Percentiles rank a stretch among this genome's conserved stretches.
phyloP scores from a whole-genome alignment of 2,113 vertebrate genomes.

The Pogona vitticeps region DNA sequence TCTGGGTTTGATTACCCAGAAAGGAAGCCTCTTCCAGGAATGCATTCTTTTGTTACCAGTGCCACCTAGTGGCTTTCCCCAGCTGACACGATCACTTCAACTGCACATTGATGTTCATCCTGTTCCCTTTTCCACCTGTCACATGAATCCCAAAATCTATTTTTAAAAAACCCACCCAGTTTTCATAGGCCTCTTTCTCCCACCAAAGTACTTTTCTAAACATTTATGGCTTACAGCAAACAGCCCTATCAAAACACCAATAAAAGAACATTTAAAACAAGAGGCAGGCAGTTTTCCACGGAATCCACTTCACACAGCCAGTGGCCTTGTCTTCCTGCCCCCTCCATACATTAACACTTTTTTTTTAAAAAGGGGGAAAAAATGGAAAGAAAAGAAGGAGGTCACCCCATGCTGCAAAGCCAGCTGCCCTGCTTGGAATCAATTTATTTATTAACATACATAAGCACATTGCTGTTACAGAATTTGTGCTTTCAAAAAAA shows the following conservation, averaged over 20 bases:
- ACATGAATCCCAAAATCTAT: background rate
- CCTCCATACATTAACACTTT: too few relatives aligned
- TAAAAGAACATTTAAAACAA: background rate
- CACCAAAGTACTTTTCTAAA: background rate
- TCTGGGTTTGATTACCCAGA: background rate
- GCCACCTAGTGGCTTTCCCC: constrained; percentile 25
- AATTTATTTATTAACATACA: constrained; percentile 89
- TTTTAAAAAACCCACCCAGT: background rate
- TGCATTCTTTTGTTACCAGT: constrained; percentile 19
- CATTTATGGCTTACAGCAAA: background rate
- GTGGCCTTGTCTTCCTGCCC: background rate
- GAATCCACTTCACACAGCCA: background rate
- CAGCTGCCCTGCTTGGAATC: constrained; percentile 62
- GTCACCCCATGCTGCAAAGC: constrained; percentile 19
- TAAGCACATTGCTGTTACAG: constrained; percentile 85
- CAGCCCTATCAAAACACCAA: too few relatives aligned
- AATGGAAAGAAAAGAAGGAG: background rate
- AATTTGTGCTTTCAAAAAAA: constrained; percentile 84
- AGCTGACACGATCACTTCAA: background rate
- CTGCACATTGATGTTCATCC: background rate
- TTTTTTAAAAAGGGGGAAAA: background rate
- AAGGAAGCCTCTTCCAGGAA: background rate
- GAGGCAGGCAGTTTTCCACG: background rate
- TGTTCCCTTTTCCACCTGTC: background rate
- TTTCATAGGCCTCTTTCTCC: background rate